Evolutionary conservation across 2,888 invertebrate species (phyloP).

Genomic region (Drosophila ustulata): DNA sequence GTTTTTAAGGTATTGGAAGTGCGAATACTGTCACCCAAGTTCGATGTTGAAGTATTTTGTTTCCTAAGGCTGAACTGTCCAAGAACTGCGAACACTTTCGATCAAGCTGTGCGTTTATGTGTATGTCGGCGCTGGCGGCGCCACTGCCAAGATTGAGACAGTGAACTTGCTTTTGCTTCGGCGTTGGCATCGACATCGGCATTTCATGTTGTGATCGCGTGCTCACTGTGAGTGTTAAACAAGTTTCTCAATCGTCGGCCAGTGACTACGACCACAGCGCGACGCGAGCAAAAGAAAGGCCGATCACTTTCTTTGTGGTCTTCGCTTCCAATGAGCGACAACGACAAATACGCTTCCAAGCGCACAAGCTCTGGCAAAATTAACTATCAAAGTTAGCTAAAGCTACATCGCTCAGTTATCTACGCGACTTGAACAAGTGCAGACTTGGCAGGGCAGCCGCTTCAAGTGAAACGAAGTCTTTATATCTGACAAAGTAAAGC

Average conservation of each 20-base stretch:
- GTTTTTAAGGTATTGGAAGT: slow-evolving; percentile 76
- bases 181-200: slow-evolving; percentile 23
- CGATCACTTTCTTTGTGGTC: slow-evolving; percentile 75
- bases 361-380: slow-evolving; percentile 28
- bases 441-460: slow-evolving; percentile 52
- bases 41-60: slow-evolving; percentile 76
- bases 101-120: slow-evolving; percentile 36
- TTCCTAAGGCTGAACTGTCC: slow-evolving; percentile 30
- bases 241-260: slow-evolving; percentile 54
- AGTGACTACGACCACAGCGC: slow-evolving; percentile 10
- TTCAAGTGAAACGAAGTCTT: slow-evolving; percentile 30
- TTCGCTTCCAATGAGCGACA: slow-evolving; percentile 59
- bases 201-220: slow-evolving; percentile 64
- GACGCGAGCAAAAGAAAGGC: slow-evolving; percentile 49
- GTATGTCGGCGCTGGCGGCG: slow-evolving; percentile 2
- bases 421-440: slow-evolving; percentile 70
- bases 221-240: slow-evolving; percentile 56
- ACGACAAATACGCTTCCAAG: slow-evolving; percentile 52
- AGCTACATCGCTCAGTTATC: slow-evolving; percentile 63
- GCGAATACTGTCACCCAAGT: slow-evolving; percentile 59
- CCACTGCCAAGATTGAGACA: slow-evolving; percentile 19
- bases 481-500: slow-evolving; percentile 62
- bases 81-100: slow-evolving; percentile 74
- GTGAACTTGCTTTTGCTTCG: slow-evolving; percentile 27
- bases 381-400: slow-evolving; percentile 28